A percentile compares a stretch with the other conserved stretches of the same genome.
Evolutionary conservation across 2,888 invertebrate genomes (phyloP).

Genomic region (Leuctra nigra): DNA sequence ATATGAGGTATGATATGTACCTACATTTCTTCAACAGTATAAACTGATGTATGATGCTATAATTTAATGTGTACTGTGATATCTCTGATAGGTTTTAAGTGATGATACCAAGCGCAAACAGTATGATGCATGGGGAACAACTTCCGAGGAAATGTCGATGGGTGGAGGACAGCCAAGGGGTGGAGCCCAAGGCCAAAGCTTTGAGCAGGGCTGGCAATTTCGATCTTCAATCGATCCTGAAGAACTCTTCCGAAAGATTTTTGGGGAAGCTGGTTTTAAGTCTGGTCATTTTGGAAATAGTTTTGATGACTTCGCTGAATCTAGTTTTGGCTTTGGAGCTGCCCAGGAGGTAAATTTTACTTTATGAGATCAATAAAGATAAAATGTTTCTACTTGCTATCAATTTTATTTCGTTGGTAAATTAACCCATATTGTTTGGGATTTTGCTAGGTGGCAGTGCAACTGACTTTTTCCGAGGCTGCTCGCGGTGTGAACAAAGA

Average conservation of each 20-base stretch:
- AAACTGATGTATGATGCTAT: conserved; percentile 23
- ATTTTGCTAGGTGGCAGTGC: conserved; percentile 63
- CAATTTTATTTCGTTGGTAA: not conserved
- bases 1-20: conserved; percentile 71
- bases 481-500: conserved; percentile 95
- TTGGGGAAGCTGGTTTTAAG: conserved; percentile 74
- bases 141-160: conserved; percentile 66
- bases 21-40: not conserved
- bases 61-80: not conserved
- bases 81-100: conserved; percentile 59
- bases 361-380: conserved; percentile 19
- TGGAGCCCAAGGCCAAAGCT: conserved; percentile 42
- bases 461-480: conserved; percentile 87
- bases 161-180: conserved; percentile 39
- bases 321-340: conserved; percentile 82
- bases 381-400: not conserved
- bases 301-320: conserved; percentile 83
- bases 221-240: conserved; percentile 90
- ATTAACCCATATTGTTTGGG: not conserved
- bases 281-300: conserved; percentile 41
- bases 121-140: conserved; percentile 90
- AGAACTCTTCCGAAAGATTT: conserved; percentile 93
- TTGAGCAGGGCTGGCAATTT: conserved; percentile 75
- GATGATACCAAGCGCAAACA: conserved; percentile 88
- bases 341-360: conserved; percentile 71